A percentile compares a stretch with the other conserved stretches of the same genome.
These are phyloP conservation scores for Kryptopterus vitreolus DNA, from an alignment of 2,797 vertebrate genomes.

Conservation along the genomic window DNA sequence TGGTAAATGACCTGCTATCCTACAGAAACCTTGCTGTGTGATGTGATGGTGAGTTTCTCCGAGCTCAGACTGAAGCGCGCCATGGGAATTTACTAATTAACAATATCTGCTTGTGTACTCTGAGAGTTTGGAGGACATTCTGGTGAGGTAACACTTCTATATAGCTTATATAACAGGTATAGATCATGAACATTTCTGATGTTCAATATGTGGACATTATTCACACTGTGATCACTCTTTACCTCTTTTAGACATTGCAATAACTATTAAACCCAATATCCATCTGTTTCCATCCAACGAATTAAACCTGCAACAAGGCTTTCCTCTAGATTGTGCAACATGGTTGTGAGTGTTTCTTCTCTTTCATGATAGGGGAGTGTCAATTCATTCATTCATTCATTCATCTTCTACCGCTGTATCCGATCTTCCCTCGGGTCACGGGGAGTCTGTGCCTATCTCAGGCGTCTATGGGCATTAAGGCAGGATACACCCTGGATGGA, in stretches of 20 bases:
- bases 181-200: not conserved
- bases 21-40: constrained; percentile 13
- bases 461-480: no score
- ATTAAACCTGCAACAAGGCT: not conserved
- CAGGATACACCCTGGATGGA: no score
- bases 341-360: no score
- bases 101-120: not conserved
- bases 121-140: not conserved
- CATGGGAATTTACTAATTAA: not conserved
- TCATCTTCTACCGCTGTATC: no score
- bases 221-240: not conserved
- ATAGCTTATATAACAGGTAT: not conserved
- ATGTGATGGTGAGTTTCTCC: not conserved
- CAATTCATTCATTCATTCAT: no score
- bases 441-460: no score
- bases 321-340: not conserved
- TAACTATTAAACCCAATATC: not conserved
- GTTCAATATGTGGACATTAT: not conserved
- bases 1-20: constrained; percentile 32
- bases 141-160: not conserved
- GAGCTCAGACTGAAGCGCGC: not conserved
- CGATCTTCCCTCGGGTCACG: no score
- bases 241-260: not conserved
- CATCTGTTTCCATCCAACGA: not conserved
- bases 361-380: no score